Evolutionary conservation across 2,797 vertebrate genomes (phyloP).

Genomic region (Hyperoplus immaculatus): DNA sequence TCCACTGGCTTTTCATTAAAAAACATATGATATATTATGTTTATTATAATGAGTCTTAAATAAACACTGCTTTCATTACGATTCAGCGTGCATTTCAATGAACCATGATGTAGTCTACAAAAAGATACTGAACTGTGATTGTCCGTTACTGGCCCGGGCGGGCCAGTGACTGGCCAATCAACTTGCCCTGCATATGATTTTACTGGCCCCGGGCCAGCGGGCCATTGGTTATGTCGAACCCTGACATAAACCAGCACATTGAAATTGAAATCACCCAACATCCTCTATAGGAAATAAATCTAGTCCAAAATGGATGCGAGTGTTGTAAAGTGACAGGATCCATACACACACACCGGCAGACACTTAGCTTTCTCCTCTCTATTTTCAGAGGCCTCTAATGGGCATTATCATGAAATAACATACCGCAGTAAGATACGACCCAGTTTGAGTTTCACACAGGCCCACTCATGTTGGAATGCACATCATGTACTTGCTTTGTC

Average conservation of each 20-base stretch:
- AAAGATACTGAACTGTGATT: too few species aligned
- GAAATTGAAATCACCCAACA: not conserved
- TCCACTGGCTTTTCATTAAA: too few species aligned
- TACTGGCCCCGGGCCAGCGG: too few species aligned
- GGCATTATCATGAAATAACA: constrained; percentile 21
- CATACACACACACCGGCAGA: not conserved
- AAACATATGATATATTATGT: too few species aligned
- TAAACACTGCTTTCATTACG: too few species aligned
- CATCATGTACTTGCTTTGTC: constrained; percentile 18
- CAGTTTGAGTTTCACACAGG: constrained; percentile 26
- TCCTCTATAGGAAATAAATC: not conserved
- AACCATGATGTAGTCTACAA: too few species aligned
- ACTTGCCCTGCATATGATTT: too few species aligned
- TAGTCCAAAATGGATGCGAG: not conserved
- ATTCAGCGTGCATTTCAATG: too few species aligned
- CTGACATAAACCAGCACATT: not conserved
- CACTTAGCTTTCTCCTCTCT: not conserved
- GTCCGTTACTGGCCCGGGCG: too few species aligned
- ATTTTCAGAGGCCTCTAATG: constrained; percentile 15
- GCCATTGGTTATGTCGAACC: too few species aligned
- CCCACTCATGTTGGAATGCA: constrained; percentile 27
- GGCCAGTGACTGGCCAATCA: too few species aligned
- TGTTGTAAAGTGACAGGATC: constrained; percentile 2
- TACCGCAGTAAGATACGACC: constrained; percentile 21
- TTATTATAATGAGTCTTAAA: too few species aligned